Percentiles rank a stretch among this genome's conserved stretches.
Evolutionary conservation across 2,888 invertebrate genomes (phyloP).

Genomic region (Drosophila testacea): DNA sequence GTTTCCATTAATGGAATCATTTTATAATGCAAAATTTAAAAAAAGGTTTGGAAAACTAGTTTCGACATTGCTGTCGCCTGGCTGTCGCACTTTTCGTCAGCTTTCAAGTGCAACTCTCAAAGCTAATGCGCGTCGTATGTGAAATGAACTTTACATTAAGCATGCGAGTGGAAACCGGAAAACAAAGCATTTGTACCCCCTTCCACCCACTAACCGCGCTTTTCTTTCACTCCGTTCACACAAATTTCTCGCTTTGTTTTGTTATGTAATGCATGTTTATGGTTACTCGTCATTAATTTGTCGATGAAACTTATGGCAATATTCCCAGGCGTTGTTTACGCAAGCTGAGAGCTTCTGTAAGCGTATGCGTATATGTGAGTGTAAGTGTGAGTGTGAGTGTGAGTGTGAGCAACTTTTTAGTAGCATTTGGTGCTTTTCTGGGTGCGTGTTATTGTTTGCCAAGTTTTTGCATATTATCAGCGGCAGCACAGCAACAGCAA

Average conservation of each 20-base stretch:
- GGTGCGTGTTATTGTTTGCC: conserved; percentile 79
- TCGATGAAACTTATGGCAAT: conserved; percentile 80
- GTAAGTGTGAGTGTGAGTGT: conserved; percentile 5
- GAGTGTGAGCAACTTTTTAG: conserved; percentile 57
- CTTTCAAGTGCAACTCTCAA: conserved; percentile 53
- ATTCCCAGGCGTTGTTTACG: conserved; percentile 76
- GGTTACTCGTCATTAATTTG: conserved; percentile 78
- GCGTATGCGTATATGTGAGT: conserved; percentile 19
- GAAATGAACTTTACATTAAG: conserved; percentile 63
- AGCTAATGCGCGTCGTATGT: conserved; percentile 43
- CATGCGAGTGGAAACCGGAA: conserved; percentile 38
- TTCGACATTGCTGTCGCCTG: conserved; percentile 49
- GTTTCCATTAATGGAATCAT: too few relatives aligned
- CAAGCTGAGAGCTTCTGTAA: conserved; percentile 60
- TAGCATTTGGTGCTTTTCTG: conserved; percentile 69
- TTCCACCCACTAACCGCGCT: conserved; percentile 5
- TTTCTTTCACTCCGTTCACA: conserved; percentile 37
- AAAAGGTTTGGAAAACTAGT: neutral
- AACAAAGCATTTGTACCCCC: conserved; percentile 33
- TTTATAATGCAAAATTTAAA: neutral
- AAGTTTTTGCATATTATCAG: conserved; percentile 81
- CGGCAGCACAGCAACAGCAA: conserved; percentile 30
- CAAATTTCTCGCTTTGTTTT: conserved; percentile 67
- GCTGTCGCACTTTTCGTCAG: conserved; percentile 5
- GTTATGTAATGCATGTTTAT: conserved; percentile 80